A percentile compares a stretch with the other conserved stretches of the same genome.
phyloP scores from a whole-genome alignment of 2,888 invertebrate species.

The Gastracanthus pulcherrimus region DNA sequence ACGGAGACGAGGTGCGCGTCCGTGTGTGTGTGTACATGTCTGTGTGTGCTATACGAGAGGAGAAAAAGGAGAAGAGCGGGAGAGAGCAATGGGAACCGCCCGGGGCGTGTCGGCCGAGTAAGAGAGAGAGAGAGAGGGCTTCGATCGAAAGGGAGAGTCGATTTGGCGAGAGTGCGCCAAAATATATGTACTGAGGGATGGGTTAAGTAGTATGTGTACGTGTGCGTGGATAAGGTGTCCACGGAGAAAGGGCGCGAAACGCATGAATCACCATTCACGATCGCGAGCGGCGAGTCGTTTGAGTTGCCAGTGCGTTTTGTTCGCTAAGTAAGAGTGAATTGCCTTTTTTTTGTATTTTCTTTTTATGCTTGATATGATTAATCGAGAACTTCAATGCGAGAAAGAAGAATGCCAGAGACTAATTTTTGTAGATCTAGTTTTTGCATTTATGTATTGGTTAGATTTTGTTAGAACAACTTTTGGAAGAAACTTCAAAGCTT shows the following conservation, averaged over 20 bases:
- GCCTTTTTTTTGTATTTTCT: too few relatives aligned
- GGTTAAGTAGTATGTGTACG: background rate
- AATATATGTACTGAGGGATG: background rate
- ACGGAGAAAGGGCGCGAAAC: background rate
- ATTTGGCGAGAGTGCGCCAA: slow-evolving; percentile 18
- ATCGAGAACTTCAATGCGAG: too few relatives aligned
- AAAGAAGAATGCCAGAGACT: too few relatives aligned
- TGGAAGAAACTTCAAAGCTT: too few relatives aligned
- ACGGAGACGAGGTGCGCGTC: background rate
- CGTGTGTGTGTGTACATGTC: too few relatives aligned
- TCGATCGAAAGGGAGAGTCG: slow-evolving; percentile 50
- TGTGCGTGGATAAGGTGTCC: background rate
- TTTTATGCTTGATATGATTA: too few relatives aligned
- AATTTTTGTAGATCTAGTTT: too few relatives aligned
- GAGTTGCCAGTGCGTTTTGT: background rate
- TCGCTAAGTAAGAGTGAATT: too few relatives aligned
- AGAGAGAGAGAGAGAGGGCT: background rate
- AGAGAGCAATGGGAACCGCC: slow-evolving; percentile 68
- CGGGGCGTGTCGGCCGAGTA: slow-evolving; percentile 65
- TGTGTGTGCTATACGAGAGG: background rate
- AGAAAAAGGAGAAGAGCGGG: slow-evolving; percentile 14
- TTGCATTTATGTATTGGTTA: too few relatives aligned
- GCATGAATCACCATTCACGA: background rate
- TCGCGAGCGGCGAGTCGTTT: background rate
- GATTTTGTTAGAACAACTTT: too few relatives aligned